Evolutionary conservation across 2,888 invertebrate genomes (phyloP).

Genomic region (Oligia latruncula): DNA sequence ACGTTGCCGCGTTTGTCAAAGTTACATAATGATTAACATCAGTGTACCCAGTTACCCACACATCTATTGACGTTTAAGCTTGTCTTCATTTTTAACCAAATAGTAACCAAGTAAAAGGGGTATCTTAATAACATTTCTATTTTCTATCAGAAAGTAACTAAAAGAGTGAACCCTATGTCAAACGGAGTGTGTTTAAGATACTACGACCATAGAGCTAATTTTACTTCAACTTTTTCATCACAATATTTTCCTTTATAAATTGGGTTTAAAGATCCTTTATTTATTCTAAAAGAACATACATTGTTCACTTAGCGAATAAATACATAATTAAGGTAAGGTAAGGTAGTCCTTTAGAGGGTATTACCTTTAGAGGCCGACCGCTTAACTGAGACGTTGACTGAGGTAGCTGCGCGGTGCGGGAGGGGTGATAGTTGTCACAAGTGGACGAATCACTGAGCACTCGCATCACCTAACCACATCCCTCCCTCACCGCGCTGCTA

Average conservation of each 20-base stretch:
- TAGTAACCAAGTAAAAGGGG: neutral
- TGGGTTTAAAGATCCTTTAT: no score
- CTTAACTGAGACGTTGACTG: no score
- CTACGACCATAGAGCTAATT: neutral
- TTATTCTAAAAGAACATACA: no score
- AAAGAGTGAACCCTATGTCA: neutral
- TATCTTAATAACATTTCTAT: neutral
- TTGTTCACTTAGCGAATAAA: no score
- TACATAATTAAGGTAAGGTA: no score
- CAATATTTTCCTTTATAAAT: neutral
- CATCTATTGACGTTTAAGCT: neutral
- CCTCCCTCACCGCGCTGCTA: no score
- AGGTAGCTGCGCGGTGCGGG: no score
- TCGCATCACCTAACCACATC: no score
- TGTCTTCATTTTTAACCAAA: neutral
- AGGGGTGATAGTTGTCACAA: no score
- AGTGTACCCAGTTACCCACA: neutral
- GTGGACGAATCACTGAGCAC: no score
- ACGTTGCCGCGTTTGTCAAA: neutral
- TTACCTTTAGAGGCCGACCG: no score
- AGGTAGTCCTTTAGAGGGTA: no score
- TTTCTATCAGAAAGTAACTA: neutral
- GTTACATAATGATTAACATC: neutral
- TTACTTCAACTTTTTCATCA: neutral
- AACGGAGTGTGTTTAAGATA: conserved; percentile 11